Evolutionary conservation across 2,888 invertebrate species (phyloP), one percentile per base, ranked within the genome.

Genomic region (Rutpela maculata): DNA sequence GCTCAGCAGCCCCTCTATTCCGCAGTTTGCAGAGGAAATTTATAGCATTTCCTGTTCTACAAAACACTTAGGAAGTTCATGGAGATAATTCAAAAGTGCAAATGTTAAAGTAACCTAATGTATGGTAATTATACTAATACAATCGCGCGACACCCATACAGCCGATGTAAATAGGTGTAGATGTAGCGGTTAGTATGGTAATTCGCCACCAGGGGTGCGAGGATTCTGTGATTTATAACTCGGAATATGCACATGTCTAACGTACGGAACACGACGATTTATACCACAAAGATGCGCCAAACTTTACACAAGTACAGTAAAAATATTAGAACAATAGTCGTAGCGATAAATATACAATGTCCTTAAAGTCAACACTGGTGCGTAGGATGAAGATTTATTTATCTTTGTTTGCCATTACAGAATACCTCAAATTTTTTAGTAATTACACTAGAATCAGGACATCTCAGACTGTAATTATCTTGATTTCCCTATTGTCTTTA

Each of bases 101-200:
- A 79, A 79, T 74, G 71, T 73, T 77, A 73, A 80, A 80, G 77
- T 78, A 75, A 80, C 80, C 79, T 85, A 83, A 85, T 85, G 83
- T 82, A 85, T 85, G 84, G 78, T 84, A 84, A 85, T 84, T 84
- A 84, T 84, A 82, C 82, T 81, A 82, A 84, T 85, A 83, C 78
- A 84, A 83, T 84, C 82, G 81, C 80, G 80, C 79, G 84, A 85
- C 84, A 85, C 84, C 84, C 84, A 85, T 85, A 83, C 81, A 78
- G 81, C 63, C 80, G 81, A 84, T 86, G 85, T 86, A 86, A 87
- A 87, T 86, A 85, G 84, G 85, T 87, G 87, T 86, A 86, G 85
- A 85, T 85, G 85, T 84, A 77, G 83, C 85, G 86, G 86, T 86
- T 84, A 86, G 85, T 86, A 87, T 87, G 87, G 83, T 86, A 87